These are phyloP conservation scores for Sitobion miscanthi DNA, from an alignment of 1,140 invertebrate species.

Conservation along the genomic window DNA sequence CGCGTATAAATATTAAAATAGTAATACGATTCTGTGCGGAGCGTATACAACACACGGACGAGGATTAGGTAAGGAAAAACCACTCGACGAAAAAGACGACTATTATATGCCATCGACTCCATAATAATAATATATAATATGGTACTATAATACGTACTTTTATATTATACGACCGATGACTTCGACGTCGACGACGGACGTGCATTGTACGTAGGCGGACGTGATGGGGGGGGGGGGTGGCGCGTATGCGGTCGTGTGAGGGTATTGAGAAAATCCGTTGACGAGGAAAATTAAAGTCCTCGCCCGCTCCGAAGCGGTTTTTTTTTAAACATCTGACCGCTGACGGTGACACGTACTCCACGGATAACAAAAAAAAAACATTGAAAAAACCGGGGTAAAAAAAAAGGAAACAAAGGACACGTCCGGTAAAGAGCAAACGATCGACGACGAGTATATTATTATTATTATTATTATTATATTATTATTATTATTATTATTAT, in stretches of 20 bases:
- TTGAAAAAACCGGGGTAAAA: background rate
- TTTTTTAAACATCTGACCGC: conserved; percentile 48
- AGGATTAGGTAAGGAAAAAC: background rate
- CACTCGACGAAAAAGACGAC: conserved; percentile 45
- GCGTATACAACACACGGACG: background rate
- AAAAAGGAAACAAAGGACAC: conserved; percentile 42
- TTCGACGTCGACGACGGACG: conserved; percentile 20
- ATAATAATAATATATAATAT: background rate
- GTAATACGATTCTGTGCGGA: background rate
- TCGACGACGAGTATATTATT: conserved; percentile 8
- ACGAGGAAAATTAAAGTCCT: conserved; percentile 56
- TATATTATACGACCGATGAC: background rate
- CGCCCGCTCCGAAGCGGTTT: conserved; percentile 20
- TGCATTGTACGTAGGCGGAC: background rate
- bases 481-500: conserved; percentile 3
- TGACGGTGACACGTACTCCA: conserved; percentile 54
- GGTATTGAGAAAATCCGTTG: conserved; percentile 52
- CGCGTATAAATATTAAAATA: background rate
- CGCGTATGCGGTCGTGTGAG: background rate
- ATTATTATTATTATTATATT: background rate
- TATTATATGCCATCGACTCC: background rate
- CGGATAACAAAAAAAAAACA: conserved; percentile 28
- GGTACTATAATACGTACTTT: background rate
- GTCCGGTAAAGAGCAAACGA: conserved; percentile 51
- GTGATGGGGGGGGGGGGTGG: background rate